Conservation (phyloP, 2,797 vertebrate genomes). For the Myotis vivesi region DNA sequence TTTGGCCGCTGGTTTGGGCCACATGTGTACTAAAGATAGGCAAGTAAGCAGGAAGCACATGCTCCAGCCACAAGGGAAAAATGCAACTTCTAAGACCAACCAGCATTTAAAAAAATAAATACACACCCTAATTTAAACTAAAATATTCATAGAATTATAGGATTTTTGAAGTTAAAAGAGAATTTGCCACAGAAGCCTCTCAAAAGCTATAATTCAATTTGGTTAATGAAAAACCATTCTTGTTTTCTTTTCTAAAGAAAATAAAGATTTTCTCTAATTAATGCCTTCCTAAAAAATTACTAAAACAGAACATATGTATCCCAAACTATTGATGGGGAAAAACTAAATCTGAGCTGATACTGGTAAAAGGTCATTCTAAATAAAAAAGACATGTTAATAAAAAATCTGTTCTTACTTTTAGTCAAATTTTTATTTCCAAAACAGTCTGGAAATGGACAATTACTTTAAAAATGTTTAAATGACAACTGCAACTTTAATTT, state of each 20-base stretch:
- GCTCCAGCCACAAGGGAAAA: conserved; percentile 43
- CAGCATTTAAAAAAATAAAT: conserved; percentile 46
- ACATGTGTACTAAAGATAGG: conserved; percentile 1
- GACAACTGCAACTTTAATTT: conserved; percentile 49
- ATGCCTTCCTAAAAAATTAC: conserved; percentile 33
- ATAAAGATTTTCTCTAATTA: conserved; percentile 47
- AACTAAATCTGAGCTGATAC: conserved; percentile 14
- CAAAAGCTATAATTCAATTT: conserved; percentile 52
- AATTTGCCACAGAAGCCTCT: conserved; percentile 48
- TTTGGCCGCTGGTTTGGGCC: conserved; percentile 32
- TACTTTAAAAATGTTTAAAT: conserved; percentile 50
- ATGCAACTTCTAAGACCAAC: conserved; percentile 37
- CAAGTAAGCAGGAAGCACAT: conserved; percentile 40
- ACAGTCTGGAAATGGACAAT: conserved; percentile 42
- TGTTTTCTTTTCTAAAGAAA: conserved; percentile 56
- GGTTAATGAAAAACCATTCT: conserved; percentile 57
- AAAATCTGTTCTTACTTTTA: conserved; percentile 17
- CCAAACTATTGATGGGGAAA: neutral
- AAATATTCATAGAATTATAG: conserved; percentile 58
- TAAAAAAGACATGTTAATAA: neutral
- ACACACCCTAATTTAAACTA: conserved; percentile 58
- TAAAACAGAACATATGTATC: neutral
- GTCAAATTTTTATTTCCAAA: conserved; percentile 54
- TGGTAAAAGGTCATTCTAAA: conserved; percentile 47
- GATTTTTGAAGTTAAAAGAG: conserved; percentile 64